Conservation (phyloP, 2,113 vertebrate genomes). For the Panthera uncia region DNA sequence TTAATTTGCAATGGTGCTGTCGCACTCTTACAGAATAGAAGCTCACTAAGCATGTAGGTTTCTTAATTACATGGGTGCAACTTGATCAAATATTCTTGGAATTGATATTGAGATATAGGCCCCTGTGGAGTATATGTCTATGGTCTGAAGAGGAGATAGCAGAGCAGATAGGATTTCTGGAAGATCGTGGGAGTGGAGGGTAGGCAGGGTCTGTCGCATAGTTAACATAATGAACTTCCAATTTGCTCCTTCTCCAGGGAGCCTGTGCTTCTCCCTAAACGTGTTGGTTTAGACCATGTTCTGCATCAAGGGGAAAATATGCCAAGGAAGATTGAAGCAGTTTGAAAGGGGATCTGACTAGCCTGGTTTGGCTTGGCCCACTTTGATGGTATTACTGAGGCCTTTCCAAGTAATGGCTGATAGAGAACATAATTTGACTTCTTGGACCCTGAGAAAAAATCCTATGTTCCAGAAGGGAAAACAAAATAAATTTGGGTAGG, state of each 20-base stretch:
- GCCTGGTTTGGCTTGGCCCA: background rate
- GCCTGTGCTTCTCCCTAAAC: background rate
- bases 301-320: background rate
- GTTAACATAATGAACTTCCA: background rate
- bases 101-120: background rate
- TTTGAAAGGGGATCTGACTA: background rate
- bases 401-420: background rate
- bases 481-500: background rate
- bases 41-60: background rate
- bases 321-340: background rate
- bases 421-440: background rate
- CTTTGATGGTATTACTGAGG: background rate
- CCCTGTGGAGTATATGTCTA: background rate
- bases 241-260: background rate
- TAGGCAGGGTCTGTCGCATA: background rate
- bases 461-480: background rate
- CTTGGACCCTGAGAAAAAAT: background rate
- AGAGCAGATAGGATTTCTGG: background rate
- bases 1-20: background rate
- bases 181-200: background rate
- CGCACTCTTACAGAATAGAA: background rate
- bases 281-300: background rate
- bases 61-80: background rate
- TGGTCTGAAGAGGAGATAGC: background rate
- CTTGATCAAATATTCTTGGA: background rate